These are phyloP conservation scores for Piezodorus guildinii DNA, from an alignment of 1,140 invertebrate species.

Conservation along the genomic window DNA sequence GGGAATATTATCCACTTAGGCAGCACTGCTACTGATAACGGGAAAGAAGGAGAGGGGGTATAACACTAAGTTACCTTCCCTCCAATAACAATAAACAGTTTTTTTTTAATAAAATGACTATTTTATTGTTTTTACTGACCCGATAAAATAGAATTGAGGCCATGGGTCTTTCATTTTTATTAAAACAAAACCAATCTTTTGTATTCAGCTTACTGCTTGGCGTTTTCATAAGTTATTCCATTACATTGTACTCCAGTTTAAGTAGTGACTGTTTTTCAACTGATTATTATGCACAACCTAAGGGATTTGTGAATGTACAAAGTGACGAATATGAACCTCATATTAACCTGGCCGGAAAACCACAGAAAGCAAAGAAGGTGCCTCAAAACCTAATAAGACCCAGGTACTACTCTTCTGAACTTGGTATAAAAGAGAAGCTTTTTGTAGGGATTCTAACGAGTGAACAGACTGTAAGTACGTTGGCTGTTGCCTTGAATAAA, in stretches of 20 bases:
- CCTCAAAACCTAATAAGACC: constrained; percentile 55
- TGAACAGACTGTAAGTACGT: constrained; percentile 51
- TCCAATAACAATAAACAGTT: too few species aligned
- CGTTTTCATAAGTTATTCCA: constrained; percentile 7
- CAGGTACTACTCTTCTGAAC: constrained; percentile 82
- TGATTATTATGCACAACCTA: not conserved
- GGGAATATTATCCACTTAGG: too few species aligned
- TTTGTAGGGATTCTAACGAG: constrained; percentile 72
- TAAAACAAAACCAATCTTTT: not conserved
- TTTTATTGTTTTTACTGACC: too few species aligned
- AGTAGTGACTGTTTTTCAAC: constrained; percentile 4
- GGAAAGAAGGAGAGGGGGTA: too few species aligned
- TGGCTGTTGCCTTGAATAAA: constrained; percentile 65
- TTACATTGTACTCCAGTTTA: constrained; percentile 10
- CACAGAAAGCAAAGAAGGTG: constrained; percentile 37
- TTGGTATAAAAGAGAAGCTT: constrained; percentile 81
- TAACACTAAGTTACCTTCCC: too few species aligned
- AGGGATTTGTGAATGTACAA: not conserved
- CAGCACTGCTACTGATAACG: too few species aligned
- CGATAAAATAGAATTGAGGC: too few species aligned
- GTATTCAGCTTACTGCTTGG: constrained; percentile 13
- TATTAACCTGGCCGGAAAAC: constrained; percentile 43
- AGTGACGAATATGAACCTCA: constrained; percentile 43
- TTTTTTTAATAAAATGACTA: too few species aligned
- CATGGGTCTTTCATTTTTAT: not conserved